Evolutionary conservation across 2,113 vertebrate genomes (phyloP).

Genomic region (Brachyhypopomus gauderio): DNA sequence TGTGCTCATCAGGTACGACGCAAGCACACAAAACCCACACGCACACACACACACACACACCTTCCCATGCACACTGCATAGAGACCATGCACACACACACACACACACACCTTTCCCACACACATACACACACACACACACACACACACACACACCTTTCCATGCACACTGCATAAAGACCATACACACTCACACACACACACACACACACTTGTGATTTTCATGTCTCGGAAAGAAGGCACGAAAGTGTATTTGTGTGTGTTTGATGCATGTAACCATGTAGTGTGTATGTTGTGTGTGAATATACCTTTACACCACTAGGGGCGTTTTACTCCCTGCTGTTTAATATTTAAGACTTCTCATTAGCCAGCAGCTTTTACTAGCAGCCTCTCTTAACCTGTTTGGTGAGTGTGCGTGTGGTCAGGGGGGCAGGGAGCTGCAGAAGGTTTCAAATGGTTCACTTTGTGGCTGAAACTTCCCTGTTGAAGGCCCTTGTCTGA

Average conservation of each 20-base stretch:
- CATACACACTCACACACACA: not conserved
- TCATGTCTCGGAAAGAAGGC: not conserved
- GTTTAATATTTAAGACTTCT: slow-evolving; percentile 31
- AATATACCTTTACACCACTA: slow-evolving; percentile 10
- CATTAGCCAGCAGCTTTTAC: slow-evolving; percentile 12
- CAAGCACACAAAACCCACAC: too few species aligned
- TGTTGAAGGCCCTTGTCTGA: not conserved
- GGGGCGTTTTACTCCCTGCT: slow-evolving; percentile 27
- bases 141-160: not conserved
- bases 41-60: too few species aligned
- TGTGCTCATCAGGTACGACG: slow-evolving; percentile 92
- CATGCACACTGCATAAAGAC: not conserved
- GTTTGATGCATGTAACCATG: too few species aligned
- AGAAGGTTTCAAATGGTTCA: not conserved
- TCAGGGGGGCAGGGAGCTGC: slow-evolving; percentile 7
- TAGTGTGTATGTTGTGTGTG: not conserved
- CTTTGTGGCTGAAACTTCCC: not conserved
- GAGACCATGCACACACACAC: not conserved
- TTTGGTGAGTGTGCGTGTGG: not conserved
- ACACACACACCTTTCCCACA: not conserved
- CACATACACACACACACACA: too few species aligned
- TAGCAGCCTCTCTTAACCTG: not conserved
- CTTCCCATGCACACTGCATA: not conserved
- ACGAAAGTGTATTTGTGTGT: not conserved
- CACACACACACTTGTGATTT: too few species aligned